These are phyloP conservation scores for Crocuta crocuta DNA, from an alignment of 2,113 vertebrate genomes.

Conservation along the genomic window DNA sequence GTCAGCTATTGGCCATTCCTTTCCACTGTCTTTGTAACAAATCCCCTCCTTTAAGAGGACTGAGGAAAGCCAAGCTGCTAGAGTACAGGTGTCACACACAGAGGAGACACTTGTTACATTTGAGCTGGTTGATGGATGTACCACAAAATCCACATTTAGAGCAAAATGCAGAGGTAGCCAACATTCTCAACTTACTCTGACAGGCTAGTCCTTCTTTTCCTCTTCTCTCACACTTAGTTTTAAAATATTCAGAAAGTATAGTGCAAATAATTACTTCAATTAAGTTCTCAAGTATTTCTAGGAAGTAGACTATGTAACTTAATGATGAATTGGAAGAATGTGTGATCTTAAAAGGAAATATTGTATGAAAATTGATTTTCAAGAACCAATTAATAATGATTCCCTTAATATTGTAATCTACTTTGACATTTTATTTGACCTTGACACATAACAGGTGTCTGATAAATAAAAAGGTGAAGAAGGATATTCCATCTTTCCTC, in stretches of 20 bases:
- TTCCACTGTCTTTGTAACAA: neutral
- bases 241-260: neutral
- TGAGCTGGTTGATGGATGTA: neutral
- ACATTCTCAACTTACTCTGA: neutral
- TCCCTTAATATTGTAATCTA: neutral
- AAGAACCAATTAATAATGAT: neutral
- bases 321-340: neutral
- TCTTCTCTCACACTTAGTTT: neutral
- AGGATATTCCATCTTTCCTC: neutral
- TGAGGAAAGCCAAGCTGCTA: neutral
- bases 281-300: neutral
- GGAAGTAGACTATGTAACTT: neutral
- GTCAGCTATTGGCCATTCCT: neutral
- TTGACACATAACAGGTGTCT: neutral
- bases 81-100: neutral
- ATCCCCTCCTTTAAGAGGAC: neutral
- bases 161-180: neutral
- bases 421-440: constrained; percentile 29
- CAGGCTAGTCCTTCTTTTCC: neutral
- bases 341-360: neutral
- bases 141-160: neutral
- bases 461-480: neutral
- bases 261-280: neutral
- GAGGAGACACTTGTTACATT: neutral
- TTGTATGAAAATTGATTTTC: neutral